Evolutionary conservation across 2,113 vertebrate genomes (phyloP).

Genomic region (Gobiocypris rarus): DNA sequence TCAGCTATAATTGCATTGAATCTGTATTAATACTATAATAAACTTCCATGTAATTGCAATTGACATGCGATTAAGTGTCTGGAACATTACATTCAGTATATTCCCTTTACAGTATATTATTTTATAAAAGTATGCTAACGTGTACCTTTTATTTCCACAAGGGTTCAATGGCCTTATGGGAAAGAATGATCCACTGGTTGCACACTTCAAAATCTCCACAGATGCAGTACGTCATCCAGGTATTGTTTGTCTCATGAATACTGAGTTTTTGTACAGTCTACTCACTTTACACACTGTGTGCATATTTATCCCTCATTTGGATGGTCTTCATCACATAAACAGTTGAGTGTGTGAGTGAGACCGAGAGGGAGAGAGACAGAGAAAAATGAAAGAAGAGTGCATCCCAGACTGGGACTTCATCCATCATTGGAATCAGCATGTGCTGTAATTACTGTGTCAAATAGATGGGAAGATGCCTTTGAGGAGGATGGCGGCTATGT

Average conservation of each 20-base stretch:
- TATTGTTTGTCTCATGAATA: background rate
- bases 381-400: constrained; percentile 62
- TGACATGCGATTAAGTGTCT: background rate
- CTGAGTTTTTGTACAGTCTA: background rate
- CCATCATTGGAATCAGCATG: constrained; percentile 84
- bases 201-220: background rate
- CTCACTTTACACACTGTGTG: background rate
- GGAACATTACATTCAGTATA: background rate
- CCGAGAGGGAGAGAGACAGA: constrained; percentile 19
- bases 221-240: background rate
- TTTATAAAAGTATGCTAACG: background rate
- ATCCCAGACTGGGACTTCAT: constrained; percentile 82
- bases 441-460: constrained; percentile 87
- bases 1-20: background rate
- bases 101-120: background rate
- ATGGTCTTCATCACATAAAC: background rate
- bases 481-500: constrained; percentile 62
- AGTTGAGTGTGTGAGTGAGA: constrained; percentile 37
- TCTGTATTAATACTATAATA: background rate
- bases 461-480: constrained; percentile 78
- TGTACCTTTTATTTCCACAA: background rate
- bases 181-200: background rate
- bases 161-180: background rate
- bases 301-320: background rate
- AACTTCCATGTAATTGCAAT: too few relatives aligned